Percentiles rank a stretch among this genome's conserved stretches.
Evolutionary conservation across 2,113 vertebrate genomes (phyloP).

Genomic region (Perca flavescens): DNA sequence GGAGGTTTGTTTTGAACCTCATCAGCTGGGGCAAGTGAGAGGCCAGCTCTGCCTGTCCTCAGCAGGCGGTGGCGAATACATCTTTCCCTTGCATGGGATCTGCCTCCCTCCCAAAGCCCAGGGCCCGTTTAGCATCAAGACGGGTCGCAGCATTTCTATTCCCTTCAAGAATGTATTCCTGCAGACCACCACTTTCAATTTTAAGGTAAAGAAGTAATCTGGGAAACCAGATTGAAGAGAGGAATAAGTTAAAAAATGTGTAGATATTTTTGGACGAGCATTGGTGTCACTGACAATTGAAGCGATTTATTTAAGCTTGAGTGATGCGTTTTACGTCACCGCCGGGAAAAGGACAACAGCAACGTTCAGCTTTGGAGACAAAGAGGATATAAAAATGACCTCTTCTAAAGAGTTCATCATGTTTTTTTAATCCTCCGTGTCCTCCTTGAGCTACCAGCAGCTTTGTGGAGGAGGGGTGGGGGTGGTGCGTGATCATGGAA

Average conservation of each 20-base stretch:
- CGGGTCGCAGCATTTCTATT: constrained; percentile 80
- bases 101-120: constrained; percentile 87
- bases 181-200: constrained; percentile 81
- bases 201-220: constrained; percentile 33
- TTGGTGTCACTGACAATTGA: not conserved
- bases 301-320: not conserved
- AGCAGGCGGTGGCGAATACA: constrained; percentile 79
- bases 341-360: too few relatives aligned
- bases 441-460: too few relatives aligned
- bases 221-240: not conserved
- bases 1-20: constrained; percentile 89
- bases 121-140: constrained; percentile 85
- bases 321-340: too few relatives aligned
- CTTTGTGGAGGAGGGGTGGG: too few relatives aligned
- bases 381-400: too few relatives aligned
- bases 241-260: not conserved
- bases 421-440: too few relatives aligned
- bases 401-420: too few relatives aligned
- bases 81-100: constrained; percentile 85
- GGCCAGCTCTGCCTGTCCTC: constrained; percentile 84
- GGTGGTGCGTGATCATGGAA: too few relatives aligned
- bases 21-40: constrained; percentile 85
- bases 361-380: too few relatives aligned
- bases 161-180: constrained; percentile 92
- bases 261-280: not conserved